These are phyloP conservation scores for Tillus elongatus DNA, from an alignment of 2,888 invertebrate genomes.

Conservation along the genomic window DNA sequence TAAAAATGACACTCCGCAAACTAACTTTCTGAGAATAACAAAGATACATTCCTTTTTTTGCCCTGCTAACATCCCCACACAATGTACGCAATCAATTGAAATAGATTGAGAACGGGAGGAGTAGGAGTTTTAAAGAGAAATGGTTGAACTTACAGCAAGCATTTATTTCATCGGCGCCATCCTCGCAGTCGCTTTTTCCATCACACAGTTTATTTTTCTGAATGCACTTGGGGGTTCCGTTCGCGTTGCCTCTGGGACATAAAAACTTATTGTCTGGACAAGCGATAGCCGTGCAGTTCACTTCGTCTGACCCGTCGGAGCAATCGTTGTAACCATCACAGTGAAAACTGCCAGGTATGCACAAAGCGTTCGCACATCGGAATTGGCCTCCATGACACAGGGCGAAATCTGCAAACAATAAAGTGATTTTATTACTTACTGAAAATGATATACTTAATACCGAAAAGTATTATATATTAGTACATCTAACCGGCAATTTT, in stretches of 20 bases:
- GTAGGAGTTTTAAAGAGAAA: too few species aligned
- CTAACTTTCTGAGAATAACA: too few species aligned
- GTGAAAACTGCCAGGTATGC: constrained; percentile 80
- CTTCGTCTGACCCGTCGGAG: constrained; percentile 82
- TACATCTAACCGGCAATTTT: too few species aligned
- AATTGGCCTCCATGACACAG: constrained; percentile 85
- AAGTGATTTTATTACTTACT: constrained; percentile 6
- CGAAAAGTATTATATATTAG: too few species aligned
- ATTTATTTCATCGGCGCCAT: constrained; percentile 80
- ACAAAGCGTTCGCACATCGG: constrained; percentile 84
- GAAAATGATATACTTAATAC: neutral
- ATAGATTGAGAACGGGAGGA: too few species aligned
- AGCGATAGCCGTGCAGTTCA: constrained; percentile 76
- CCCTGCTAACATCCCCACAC: too few species aligned
- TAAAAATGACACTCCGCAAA: too few species aligned
- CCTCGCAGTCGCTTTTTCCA: constrained; percentile 82
- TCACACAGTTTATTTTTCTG: constrained; percentile 82
- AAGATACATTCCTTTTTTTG: too few species aligned
- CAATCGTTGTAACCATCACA: constrained; percentile 88
- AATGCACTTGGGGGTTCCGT: constrained; percentile 76
- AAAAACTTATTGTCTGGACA: constrained; percentile 88
- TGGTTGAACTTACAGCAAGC: constrained; percentile 74
- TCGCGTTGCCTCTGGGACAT: constrained; percentile 67
- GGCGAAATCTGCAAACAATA: constrained; percentile 63
- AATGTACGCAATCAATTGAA: too few species aligned